Evolutionary conservation across 2,797 vertebrate species (phyloP).

Genomic region (Trachops cirrhosus): DNA sequence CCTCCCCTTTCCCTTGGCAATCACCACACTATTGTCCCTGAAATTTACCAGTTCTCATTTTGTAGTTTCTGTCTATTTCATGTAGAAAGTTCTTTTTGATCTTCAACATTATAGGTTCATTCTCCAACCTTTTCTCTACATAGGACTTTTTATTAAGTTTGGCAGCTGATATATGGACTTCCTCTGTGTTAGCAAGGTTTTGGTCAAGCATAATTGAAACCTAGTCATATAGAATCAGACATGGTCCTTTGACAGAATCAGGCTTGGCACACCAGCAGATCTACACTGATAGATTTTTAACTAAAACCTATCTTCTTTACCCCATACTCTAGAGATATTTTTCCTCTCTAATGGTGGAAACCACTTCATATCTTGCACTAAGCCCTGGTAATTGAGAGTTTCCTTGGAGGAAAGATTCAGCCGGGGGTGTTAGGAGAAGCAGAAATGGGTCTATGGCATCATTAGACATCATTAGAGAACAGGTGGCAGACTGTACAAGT

Average conservation of each 20-base stretch:
- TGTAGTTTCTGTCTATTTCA: neutral
- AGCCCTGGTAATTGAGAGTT: neutral
- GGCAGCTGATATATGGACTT: neutral
- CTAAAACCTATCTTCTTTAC: neutral
- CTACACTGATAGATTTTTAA: neutral
- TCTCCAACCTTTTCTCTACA: neutral
- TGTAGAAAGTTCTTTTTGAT: neutral
- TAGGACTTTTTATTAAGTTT: neutral
- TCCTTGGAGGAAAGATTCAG: neutral
- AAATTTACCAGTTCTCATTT: neutral
- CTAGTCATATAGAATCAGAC: neutral
- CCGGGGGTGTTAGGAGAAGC: neutral
- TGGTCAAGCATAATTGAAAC: neutral
- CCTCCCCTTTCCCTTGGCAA: too few species aligned
- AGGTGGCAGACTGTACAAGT: neutral
- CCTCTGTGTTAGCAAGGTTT: neutral
- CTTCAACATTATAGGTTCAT: neutral
- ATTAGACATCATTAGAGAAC: neutral
- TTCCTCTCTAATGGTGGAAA: neutral
- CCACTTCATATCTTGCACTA: neutral
- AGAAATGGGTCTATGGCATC: neutral
- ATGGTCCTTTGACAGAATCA: neutral
- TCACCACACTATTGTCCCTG: too few species aligned
- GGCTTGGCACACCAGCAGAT: neutral
- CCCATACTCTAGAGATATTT: neutral